Conservation (phyloP, 1,140 invertebrate genomes). For the Drosophila sechellia region DNA sequence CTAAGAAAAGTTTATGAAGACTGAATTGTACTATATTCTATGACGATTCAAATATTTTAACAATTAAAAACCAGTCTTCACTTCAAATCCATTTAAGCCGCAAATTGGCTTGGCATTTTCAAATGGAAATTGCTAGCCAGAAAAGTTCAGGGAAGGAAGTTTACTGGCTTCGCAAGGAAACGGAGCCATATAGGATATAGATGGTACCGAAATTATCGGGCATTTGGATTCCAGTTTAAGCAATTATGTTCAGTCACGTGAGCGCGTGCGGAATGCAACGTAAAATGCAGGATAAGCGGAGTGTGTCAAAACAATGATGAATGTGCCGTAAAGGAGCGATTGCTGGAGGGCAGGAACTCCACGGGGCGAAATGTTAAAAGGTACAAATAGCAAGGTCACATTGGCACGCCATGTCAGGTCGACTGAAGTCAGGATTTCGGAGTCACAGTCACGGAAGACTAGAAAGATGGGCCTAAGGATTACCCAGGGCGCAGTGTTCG, state of each 20-base stretch:
- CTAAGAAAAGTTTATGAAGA: no score
- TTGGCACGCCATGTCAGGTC: conserved; percentile 34
- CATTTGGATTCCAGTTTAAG: conserved; percentile 51
- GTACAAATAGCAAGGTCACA: conserved; percentile 62
- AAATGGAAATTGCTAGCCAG: conserved; percentile 28
- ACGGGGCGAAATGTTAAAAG: conserved; percentile 65
- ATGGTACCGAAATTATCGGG: conserved; percentile 48
- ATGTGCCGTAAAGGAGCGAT: conserved; percentile 4
- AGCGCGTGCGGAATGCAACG: conserved; percentile 53
- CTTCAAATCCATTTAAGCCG: conserved; percentile 16
- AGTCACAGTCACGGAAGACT: conserved; percentile 20
- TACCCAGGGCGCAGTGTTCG: background rate
- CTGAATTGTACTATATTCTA: no score
- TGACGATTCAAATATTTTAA: background rate
- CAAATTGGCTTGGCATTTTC: conserved; percentile 26
- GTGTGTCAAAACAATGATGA: conserved; percentile 31
- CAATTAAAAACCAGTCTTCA: background rate
- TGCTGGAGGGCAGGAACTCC: background rate
- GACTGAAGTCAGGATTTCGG: conserved; percentile 10
- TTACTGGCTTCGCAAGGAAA: conserved; percentile 6
- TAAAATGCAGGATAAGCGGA: conserved; percentile 38
- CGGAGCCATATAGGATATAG: conserved; percentile 13
- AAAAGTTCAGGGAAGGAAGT: conserved; percentile 47
- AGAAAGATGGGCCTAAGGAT: conserved; percentile 2
- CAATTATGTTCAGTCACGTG: conserved; percentile 75